Evolutionary conservation across 2,797 vertebrate genomes (phyloP).

Genomic region (Prunella strophiata): DNA sequence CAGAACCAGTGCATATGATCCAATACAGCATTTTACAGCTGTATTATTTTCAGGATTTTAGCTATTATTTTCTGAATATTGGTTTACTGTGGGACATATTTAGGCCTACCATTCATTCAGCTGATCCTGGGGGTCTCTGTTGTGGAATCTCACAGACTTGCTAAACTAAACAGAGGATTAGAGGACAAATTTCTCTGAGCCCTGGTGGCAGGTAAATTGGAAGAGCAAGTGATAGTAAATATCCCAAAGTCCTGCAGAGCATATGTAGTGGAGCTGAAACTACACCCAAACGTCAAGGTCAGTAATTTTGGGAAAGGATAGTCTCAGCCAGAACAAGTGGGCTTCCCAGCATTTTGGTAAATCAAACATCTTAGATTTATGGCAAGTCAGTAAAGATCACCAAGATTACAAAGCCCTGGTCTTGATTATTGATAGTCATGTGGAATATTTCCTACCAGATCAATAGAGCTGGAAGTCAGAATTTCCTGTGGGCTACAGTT

Average conservation of each 20-base stretch:
- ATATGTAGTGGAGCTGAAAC: neutral
- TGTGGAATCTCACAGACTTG: neutral
- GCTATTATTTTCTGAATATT: neutral
- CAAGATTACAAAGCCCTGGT: neutral
- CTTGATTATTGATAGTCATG: neutral
- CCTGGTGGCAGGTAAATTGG: neutral
- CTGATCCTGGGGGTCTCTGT: neutral
- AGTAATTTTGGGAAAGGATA: neutral
- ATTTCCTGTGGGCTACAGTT: neutral
- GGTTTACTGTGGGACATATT: neutral
- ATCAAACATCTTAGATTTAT: neutral
- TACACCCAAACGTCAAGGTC: neutral
- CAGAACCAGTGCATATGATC: neutral
- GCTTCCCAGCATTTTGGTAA: neutral
- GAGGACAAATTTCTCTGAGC: neutral
- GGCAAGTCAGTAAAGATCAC: neutral
- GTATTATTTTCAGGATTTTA: neutral
- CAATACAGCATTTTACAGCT: neutral
- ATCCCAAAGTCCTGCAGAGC: neutral
- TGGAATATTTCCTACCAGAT: neutral
- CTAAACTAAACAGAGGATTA: neutral
- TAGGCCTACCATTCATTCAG: neutral
- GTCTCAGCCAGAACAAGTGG: neutral
- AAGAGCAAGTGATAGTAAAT: neutral
- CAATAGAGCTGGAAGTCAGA: neutral